Evolutionary conservation across 2,113 vertebrate species (phyloP), one percentile per base, ranked within the genome.

Genomic region (Mesitornis unicolor): DNA sequence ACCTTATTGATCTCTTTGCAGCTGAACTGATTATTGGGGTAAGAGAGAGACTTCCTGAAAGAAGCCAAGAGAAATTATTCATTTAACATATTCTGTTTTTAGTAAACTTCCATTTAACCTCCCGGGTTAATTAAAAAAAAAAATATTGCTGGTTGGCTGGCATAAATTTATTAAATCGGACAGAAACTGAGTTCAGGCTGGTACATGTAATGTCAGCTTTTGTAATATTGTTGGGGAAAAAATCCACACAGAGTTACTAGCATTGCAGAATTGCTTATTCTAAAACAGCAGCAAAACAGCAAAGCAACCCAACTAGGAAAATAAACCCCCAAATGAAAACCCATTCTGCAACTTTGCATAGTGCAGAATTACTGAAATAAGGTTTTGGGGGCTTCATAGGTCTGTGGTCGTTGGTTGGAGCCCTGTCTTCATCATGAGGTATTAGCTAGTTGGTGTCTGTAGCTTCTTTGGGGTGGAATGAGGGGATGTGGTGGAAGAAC

Each of bases 41-140:
- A 97, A 97, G 87, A 89, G 50, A 91, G 47, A 89, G 61, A 45
- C 56, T 86, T 89, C 28, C 60, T 94, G 82, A 91, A 88, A 91
- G 67, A 94, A 95, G 76, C 60, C 70, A 94, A 73, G 89, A 95
- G 78, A 94, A 90, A 94, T 93, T 90, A 94, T 57, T 94, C 84
- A 61, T 96, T 96, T 95, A 94, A 95, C 61, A 81, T 94, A 90
- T 74, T 94, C 75, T 76, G 31, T 59, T 87, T 95, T 93, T 94
- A 95, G 95, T 93, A 96, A 96, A 93, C 79, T 92, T 93, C 84
- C 60, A 76, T 84, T 95, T 96, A 95, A 96, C 90, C 92, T 95
- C 28, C 70, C 90, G 73, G 89, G 89, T 95, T 97, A 92, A 97
- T 96, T 86, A 90, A 93, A 89, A 88, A 92, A 60, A 93, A 94